Base-by-base conservation (phyloP, 2,797 vertebrate genomes). In the Melanotaenia parkinsoni region DNA sequence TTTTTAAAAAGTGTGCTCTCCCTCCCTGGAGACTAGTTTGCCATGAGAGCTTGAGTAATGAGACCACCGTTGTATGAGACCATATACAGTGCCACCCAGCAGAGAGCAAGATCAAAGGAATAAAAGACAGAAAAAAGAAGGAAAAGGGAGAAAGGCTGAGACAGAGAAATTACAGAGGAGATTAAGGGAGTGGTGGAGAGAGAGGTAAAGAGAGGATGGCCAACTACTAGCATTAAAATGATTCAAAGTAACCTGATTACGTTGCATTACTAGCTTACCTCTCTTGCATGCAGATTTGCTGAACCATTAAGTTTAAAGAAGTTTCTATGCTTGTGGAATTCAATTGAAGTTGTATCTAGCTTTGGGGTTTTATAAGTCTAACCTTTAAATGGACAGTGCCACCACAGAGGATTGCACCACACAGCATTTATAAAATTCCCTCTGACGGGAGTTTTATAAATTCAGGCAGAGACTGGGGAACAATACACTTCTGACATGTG, bases 21-120 rank as follows among this genome's bases (percentile, higher is more conserved):
- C 64, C 57, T 50, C 58, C 66, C 87, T 0, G 53, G 83, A 84
- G 91, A 80, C 85, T 76, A 86, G 82, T 91, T 87, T 81, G 70
- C 84, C 74, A 75, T 72, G 82, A 88, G 88, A 94, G 88, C 54
- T 72, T 92, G 92, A 93, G 92, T 92, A 94, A 94, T 93, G 89
- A 92, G 89, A 82, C 77, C 57, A 64, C 72, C 37, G 35, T 70
- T 70, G 80, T 63, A 40, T 70, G 14, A 47, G 69, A 80, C 79
- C 58, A 35, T 53, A 64, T 67, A 60, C 61, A 58, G 79, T 70
- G 73, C 78, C 82, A 82, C 63, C 81, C 72, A 73, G 68, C 51
- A 75, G 58, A 65, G 56, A 79, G 30, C 12, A 16, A 33, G 1
- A 58, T 40, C 18, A 28, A 43, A 58, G 37, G 51, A 57, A 32